Evolutionary conservation across 2,888 invertebrate species (phyloP).

Genomic region (Acleris emargana): DNA sequence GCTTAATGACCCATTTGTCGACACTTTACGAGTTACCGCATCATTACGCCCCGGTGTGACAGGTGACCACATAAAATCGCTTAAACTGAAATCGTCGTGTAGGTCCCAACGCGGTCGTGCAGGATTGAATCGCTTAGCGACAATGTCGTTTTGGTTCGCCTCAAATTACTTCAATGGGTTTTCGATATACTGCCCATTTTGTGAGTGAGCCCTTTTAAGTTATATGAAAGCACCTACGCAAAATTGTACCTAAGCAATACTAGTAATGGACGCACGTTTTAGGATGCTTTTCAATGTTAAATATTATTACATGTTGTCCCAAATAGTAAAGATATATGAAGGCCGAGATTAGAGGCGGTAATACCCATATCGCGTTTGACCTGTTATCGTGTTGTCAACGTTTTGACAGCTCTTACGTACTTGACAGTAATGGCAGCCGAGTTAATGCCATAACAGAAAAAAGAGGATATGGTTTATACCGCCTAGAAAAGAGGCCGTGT

Average conservation of each 20-base stretch:
- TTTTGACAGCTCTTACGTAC: too few relatives aligned
- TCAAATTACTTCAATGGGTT: constrained; percentile 77
- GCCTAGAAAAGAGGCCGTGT: neutral
- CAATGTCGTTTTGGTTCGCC: constrained; percentile 72
- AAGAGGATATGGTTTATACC: too few relatives aligned
- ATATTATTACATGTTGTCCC: constrained; percentile 2
- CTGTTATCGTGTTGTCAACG: too few relatives aligned
- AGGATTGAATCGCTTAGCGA: constrained; percentile 77
- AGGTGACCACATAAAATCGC: constrained; percentile 56
- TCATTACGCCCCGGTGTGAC: constrained; percentile 44
- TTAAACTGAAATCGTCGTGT: constrained; percentile 71
- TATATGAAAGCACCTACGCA: constrained; percentile 52
- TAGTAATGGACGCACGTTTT: constrained; percentile 52
- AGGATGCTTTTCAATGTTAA: constrained; percentile 35
- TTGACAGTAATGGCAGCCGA: too few relatives aligned
- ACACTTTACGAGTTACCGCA: constrained; percentile 44
- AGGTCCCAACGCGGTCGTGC: constrained; percentile 61
- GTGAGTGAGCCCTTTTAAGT: constrained; percentile 61
- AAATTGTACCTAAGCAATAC: constrained; percentile 61
- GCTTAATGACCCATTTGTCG: neutral
- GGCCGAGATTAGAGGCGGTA: too few relatives aligned
- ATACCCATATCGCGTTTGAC: too few relatives aligned
- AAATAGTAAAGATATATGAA: neutral
- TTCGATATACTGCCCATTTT: constrained; percentile 73
- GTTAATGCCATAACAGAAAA: too few relatives aligned